Evolutionary conservation across 2,888 invertebrate genomes (phyloP).

Genomic region (Tolmerus cingulatus): DNA sequence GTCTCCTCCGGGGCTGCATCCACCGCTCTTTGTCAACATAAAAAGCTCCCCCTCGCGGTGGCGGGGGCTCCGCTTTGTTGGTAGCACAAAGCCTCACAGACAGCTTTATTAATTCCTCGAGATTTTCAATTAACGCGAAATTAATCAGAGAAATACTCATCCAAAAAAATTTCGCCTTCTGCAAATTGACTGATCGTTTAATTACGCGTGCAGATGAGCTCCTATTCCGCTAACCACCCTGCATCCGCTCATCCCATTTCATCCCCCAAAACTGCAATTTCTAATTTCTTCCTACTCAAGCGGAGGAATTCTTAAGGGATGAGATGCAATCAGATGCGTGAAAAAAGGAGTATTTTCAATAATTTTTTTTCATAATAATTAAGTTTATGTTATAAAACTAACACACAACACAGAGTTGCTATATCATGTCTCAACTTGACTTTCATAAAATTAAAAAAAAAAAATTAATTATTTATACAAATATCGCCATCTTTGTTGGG

Average conservation of each 20-base stretch:
- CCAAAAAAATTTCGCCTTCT: not conserved
- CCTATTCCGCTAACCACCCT: not conserved
- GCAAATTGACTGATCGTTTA: not conserved
- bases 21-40: not conserved
- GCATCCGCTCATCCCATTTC: not conserved
- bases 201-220: not conserved
- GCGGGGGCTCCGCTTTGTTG: not conserved
- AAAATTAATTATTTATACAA: no score
- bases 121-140: slow-evolving; percentile 10
- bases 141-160: not conserved
- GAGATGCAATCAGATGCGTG: no score
- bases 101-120: not conserved
- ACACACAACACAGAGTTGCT: no score
- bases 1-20: not conserved
- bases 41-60: not conserved
- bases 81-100: not conserved
- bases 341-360: no score
- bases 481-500: no score
- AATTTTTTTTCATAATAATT: no score
- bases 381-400: no score
- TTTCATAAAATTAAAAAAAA: no score
- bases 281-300: not conserved
- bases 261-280: not conserved
- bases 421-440: no score
- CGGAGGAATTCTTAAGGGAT: not conserved